Percentiles rank a stretch among this genome's conserved stretches.
Evolutionary conservation across 2,797 vertebrate species (phyloP).

Genomic region (Rachycentron canadum): DNA sequence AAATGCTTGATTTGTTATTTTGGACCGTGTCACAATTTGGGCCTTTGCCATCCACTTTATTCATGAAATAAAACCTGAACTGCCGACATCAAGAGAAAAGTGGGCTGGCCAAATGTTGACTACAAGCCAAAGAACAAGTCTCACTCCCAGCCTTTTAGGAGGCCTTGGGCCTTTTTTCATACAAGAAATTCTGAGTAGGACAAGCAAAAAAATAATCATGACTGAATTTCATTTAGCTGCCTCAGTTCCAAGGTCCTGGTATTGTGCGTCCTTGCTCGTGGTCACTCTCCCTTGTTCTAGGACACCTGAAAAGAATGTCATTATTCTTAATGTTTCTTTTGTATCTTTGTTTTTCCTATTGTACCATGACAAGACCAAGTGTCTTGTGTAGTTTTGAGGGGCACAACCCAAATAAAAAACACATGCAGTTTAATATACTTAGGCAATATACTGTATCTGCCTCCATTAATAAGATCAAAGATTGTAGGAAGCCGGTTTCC

Average conservation of each 20-base stretch:
- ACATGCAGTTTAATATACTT: not conserved
- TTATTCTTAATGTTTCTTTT: not conserved
- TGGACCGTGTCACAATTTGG: conserved; percentile 3
- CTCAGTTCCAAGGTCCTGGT: no score
- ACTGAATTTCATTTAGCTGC: not conserved
- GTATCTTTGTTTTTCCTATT: not conserved
- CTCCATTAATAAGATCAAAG: not conserved
- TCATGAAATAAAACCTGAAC: conserved; percentile 20
- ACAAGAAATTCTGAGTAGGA: not conserved
- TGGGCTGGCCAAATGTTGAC: not conserved
- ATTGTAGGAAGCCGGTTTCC: no score
- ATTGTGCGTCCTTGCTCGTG: no score
- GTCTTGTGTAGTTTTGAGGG: not conserved
- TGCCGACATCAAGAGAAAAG: not conserved
- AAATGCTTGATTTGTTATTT: conserved; percentile 27
- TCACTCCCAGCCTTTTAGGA: not conserved
- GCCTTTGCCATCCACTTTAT: not conserved
- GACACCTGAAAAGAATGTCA: not conserved
- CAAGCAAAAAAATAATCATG: not conserved
- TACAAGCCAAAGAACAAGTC: not conserved
- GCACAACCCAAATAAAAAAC: no score
- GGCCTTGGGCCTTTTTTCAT: not conserved
- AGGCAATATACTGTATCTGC: not conserved
- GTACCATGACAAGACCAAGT: conserved; percentile 2
- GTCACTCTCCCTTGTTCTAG: no score